Conservation (phyloP, 2,888 invertebrate genomes). For the Heteromurus nitidus region DNA sequence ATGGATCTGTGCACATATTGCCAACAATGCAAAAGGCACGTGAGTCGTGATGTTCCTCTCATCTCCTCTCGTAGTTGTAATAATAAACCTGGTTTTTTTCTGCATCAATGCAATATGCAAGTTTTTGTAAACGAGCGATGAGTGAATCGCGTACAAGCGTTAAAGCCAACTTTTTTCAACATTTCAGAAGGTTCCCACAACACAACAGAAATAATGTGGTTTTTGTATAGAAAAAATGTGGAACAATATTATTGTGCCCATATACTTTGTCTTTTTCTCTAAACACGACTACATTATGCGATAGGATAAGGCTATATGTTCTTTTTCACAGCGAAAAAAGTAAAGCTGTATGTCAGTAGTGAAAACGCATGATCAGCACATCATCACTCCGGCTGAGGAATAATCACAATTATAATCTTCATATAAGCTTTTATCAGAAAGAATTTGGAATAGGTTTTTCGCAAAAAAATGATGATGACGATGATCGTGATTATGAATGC, state of each 20-base stretch:
- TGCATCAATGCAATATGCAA: constrained; percentile 7
- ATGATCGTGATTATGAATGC: constrained; percentile 34
- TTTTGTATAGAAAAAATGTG: constrained; percentile 2
- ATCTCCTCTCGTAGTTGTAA: neutral
- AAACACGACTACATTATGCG: constrained; percentile 53
- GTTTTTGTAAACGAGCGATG: neutral
- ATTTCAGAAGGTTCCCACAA: constrained; percentile 31
- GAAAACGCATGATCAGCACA: constrained; percentile 41
- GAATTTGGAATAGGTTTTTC: too few relatives aligned
- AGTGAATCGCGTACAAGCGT: neutral
- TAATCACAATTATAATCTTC: too few relatives aligned
- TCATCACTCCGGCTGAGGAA: too few relatives aligned
- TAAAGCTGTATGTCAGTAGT: constrained; percentile 47
- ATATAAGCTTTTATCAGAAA: constrained; percentile 13
- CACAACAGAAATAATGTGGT: constrained; percentile 15
- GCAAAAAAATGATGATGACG: neutral
- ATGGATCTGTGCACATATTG: neutral
- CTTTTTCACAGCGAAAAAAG: constrained; percentile 28
- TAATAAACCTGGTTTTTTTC: constrained; percentile 12
- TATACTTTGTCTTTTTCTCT: constrained; percentile 1
- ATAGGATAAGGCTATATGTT: too few relatives aligned
- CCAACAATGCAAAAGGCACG: neutral
- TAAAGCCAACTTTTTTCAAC: neutral
- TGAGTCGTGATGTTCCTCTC: neutral
- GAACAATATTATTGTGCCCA: constrained; percentile 6